A percentile compares a stretch with the other conserved stretches of the same genome.
Conservation (phyloP, 2,888 invertebrate genomes). For the Cistogaster globosa region DNA sequence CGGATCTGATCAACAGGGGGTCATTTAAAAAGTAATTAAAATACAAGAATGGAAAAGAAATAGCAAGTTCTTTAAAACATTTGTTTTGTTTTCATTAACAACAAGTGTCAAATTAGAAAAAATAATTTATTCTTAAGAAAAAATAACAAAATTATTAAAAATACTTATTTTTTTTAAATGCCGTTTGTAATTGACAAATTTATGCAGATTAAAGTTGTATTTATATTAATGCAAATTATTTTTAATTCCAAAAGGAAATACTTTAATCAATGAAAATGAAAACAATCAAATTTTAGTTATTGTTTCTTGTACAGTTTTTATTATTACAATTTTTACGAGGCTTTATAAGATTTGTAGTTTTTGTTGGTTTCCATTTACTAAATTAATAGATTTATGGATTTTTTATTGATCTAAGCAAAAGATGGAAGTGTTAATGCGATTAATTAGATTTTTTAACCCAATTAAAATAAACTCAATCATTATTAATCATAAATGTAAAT, state of each 20-base stretch:
- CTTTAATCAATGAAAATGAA: not conserved
- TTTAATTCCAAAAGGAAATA: no score
- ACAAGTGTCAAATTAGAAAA: slow-evolving; percentile 65
- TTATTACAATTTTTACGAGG: no score
- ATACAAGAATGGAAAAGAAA: not conserved
- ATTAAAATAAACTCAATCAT: slow-evolving; percentile 15
- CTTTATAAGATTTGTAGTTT: not conserved
- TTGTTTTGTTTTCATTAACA: slow-evolving; percentile 64
- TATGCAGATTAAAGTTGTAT: no score
- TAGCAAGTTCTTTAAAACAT: slow-evolving; percentile 41
- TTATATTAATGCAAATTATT: no score
- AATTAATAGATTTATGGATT: slow-evolving; percentile 44
- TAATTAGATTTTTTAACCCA: slow-evolving; percentile 32
- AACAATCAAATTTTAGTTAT: not conserved
- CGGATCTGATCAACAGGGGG: slow-evolving; percentile 58
- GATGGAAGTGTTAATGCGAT: slow-evolving; percentile 44
- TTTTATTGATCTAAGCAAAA: slow-evolving; percentile 28
- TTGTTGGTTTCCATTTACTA: not conserved
- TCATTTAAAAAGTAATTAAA: slow-evolving; percentile 61
- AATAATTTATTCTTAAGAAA: slow-evolving; percentile 23
- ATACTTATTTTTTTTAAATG: not conserved
- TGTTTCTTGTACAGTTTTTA: no score
- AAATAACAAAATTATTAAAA: not conserved
- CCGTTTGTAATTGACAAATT: no score
- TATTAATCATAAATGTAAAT: slow-evolving; percentile 42